Evolutionary conservation across 1,140 invertebrate species (phyloP).

Genomic region (Forficula auricularia): DNA sequence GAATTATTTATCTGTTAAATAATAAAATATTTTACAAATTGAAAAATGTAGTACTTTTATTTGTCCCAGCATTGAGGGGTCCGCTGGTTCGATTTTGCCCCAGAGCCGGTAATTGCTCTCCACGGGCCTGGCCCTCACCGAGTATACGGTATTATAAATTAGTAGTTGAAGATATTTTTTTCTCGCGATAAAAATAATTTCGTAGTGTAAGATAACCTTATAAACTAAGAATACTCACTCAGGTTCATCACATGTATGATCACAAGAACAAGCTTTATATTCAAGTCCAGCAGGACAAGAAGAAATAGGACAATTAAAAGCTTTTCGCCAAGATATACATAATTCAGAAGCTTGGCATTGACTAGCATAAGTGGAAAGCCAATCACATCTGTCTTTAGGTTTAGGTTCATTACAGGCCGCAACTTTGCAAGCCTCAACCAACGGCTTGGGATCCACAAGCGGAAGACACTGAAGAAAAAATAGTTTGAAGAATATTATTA

Average conservation of each 20-base stretch:
- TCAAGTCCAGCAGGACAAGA: constrained; percentile 36
- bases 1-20: no score
- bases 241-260: constrained; percentile 43
- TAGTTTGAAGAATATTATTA: not conserved
- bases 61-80: no score
- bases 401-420: constrained; percentile 37
- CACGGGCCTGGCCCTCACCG: no score
- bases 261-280: constrained; percentile 51
- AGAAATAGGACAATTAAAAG: constrained; percentile 9
- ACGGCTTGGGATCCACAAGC: constrained; percentile 46
- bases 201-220: no score
- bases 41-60: no score
- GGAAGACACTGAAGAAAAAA: constrained; percentile 39
- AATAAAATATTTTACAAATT: no score
- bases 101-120: no score
- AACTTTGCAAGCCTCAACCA: constrained; percentile 46
- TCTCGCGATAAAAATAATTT: no score
- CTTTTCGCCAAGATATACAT: constrained; percentile 49
- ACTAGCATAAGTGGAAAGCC: constrained; percentile 50
- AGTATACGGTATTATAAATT: no score
- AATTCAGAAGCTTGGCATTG: constrained; percentile 47
- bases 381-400: constrained; percentile 36
- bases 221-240: no score
- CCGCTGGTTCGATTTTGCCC: no score
- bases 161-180: no score